Evolutionary conservation across 2,113 vertebrate genomes (phyloP), one percentile per base, ranked within the genome.

Genomic region (Haemorhous mexicanus): DNA sequence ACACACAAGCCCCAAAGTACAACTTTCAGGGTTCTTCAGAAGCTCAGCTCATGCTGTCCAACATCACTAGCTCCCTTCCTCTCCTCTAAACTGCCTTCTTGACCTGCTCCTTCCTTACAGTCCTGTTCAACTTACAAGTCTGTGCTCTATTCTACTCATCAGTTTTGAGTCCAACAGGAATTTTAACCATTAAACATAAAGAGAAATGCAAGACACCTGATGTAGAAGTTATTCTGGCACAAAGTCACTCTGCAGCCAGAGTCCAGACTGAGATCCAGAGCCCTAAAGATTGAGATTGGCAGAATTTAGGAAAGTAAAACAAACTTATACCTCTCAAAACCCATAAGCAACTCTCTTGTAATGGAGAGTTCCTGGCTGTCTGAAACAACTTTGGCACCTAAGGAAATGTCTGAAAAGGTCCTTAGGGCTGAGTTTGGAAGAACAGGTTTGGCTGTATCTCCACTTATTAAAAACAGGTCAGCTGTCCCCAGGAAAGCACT

Each of bases 101-200:
- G 16, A 32, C 23, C 53, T 66, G 22, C 10, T 58, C 64, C 49
- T 84, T 13, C 33, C 18, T 73, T 52, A 26, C 49, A 79, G 22
- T 3, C 35, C 7, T 35, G 13, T n/a, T 81, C 43, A 63, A 0
- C 3, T 49, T 62, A 28, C 2, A 44, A 3, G 3, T 53, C 20
- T 49, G 10, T 32, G 10, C 18, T 90, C 50, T 68, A 21, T 81
- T 62, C 41, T 58, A 41, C 9, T 26, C 11, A 35, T 11, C 28
- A n/a, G 5, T 32, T 93, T 68, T 44, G 3, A 46, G 59, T 62
- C 28, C 10, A 12, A 9, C 5, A 44, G 28, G 12, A 89, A 66
- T 83, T 62, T 43, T 62, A 8, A 10, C 21, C 20, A 13, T 46
- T 61, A 85, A 89, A 49, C 41, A 21, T 27, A 37, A 47, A 76